Evolutionary conservation across 2,113 vertebrate species (phyloP), one percentile per base, ranked within the genome.

Genomic region (Lagopus muta): DNA sequence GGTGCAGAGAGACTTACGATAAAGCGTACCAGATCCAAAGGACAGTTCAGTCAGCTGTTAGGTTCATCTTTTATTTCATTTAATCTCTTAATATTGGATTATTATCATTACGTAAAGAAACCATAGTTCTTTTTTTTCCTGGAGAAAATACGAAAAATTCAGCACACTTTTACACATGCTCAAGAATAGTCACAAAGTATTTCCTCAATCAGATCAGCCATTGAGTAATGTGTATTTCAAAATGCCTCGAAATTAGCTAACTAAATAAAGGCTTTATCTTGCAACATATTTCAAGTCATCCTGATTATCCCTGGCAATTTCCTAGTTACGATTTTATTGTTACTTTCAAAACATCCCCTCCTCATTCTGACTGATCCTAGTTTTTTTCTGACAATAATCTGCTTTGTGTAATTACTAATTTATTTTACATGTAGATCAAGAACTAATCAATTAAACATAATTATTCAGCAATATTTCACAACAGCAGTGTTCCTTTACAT

Each of bases 221-320:
- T 18, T 87, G 71, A 91, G 32, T 67, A 77, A 83, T 60, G n/a
- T 76, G 82, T 77, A 88, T 95, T 84, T 88, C 38, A 76, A 92
- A 92, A 93, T 76, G 42, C 65, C 38, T 18, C 78, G 40, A 92
- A 91, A 94, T 95, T 65, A 75, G 69, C 57, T 60, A 80, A 30
- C 61, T 88, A 79, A 95, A 73, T 67, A 48, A 82, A 65, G 64
- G 71, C 66, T 89, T 78, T 92, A 70, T 93, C 84, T 89, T 87
- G 34, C 64, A 73, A 77, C 28, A 43, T 79, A 27, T 34, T 42
- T 78, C 22, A 64, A 50, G 42, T 67, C 67, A 58, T 38, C 69
- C 9, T 50, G 78, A 89, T 77, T 52, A 77, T 89, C 34, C 15
- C 42, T 34, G 64, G 77, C 72, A 25, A 60, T 66, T 87, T 92